phyloP scores from a whole-genome alignment of 2,888 invertebrate genomes.

The Amphipoea lucens region DNA sequence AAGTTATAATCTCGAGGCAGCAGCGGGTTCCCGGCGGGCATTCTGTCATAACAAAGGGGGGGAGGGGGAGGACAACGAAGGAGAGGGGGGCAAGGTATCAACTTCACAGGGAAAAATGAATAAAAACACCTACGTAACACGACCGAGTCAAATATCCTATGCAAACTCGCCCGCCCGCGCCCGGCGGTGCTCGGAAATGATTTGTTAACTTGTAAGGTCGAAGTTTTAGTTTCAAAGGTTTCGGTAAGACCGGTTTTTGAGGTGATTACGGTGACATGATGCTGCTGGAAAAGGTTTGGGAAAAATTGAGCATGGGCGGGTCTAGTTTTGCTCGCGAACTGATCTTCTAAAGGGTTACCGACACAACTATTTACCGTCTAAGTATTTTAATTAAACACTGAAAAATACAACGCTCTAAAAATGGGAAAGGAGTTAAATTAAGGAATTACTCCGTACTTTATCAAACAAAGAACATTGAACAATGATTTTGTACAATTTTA shows the following conservation, averaged over 20 bases:
- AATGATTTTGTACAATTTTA: neutral
- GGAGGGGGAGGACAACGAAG: neutral
- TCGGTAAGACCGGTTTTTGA: constrained; percentile 12
- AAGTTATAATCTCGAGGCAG: constrained; percentile 74
- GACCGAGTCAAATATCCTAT: constrained; percentile 71
- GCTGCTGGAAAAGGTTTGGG: neutral
- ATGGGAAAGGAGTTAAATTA: neutral
- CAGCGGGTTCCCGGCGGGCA: constrained; percentile 66
- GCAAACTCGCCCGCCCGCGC: constrained; percentile 40
- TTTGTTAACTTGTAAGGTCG: constrained; percentile 66
- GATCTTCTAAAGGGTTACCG: neutral
- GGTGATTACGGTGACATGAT: constrained; percentile 36
- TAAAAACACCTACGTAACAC: constrained; percentile 72
- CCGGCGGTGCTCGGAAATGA: constrained; percentile 54
- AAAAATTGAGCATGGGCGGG: neutral
- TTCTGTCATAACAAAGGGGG: constrained; percentile 73
- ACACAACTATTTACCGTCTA: neutral
- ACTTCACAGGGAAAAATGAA: constrained; percentile 72
- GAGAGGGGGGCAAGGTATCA: constrained; percentile 44
- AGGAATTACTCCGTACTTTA: neutral
- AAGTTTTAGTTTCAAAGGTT: constrained; percentile 53
- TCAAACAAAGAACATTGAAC: neutral
- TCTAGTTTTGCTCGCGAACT: neutral
- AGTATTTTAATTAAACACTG: neutral
- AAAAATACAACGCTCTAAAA: neutral